phyloP scores from a whole-genome alignment of 2,113 vertebrate genomes.

The Forbesichthys papilliferus region DNA sequence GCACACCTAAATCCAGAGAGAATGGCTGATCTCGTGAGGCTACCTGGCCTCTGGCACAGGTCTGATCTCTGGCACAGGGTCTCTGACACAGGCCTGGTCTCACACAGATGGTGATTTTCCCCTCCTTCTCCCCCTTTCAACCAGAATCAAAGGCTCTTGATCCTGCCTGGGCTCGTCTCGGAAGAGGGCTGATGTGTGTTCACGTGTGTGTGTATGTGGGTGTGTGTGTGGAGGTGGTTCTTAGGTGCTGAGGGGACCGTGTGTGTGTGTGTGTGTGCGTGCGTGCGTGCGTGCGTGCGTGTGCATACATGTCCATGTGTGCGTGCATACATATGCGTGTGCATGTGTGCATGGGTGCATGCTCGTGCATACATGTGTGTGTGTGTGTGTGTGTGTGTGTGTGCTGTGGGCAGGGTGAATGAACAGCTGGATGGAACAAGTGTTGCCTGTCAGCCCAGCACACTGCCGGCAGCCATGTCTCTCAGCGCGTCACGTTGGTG shows the following conservation, averaged over 20 bases:
- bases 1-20: too few species aligned
- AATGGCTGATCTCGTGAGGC: too few species aligned
- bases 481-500: constrained; percentile 69
- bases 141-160: constrained; percentile 84
- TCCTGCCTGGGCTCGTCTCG: constrained; percentile 87
- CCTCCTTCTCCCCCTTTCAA: constrained; percentile 47
- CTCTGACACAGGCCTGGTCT: neutral
- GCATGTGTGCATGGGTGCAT: too few species aligned
- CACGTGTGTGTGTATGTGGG: constrained; percentile 11
- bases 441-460: constrained; percentile 54
- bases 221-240: constrained; percentile 61
- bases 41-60: too few species aligned
- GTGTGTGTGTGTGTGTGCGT: constrained; percentile 27
- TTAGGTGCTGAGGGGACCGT: constrained; percentile 74
- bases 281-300: too few species aligned
- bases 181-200: constrained; percentile 73
- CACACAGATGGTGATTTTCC: constrained; percentile 83
- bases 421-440: constrained; percentile 62
- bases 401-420: constrained; percentile 50
- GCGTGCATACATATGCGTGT: too few species aligned
- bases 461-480: constrained; percentile 50
- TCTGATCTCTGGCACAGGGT: too few species aligned
- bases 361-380: too few species aligned
- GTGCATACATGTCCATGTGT: too few species aligned
- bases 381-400: constrained; percentile 37